Percentiles rank a stretch among this genome's conserved stretches.
phyloP scores from a whole-genome alignment of 2,888 invertebrate genomes.

The Nebria salina region DNA sequence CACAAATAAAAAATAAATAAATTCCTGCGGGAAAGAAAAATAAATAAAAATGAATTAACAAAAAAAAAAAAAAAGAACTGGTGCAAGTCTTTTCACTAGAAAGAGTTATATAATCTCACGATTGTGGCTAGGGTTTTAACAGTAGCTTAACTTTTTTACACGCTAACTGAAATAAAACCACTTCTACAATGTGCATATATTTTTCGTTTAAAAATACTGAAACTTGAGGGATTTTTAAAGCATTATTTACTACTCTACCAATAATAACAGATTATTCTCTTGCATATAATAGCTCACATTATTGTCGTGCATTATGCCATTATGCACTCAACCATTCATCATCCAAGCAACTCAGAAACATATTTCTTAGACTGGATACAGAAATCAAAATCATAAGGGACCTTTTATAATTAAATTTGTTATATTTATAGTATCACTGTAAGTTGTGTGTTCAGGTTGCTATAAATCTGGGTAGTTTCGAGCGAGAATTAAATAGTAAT shows the following conservation, averaged over 20 bases:
- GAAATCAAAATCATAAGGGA: too few species aligned
- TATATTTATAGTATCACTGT: background rate
- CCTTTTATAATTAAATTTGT: too few species aligned
- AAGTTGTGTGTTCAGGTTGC: background rate
- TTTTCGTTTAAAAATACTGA: too few species aligned
- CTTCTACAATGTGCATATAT: too few species aligned
- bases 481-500: slow-evolving; percentile 28
- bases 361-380: too few species aligned
- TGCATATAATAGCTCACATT: too few species aligned
- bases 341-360: too few species aligned
- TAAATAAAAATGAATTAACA: background rate
- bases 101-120: background rate
- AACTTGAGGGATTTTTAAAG: too few species aligned
- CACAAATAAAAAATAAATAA: background rate
- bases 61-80: background rate
- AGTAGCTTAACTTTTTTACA: background rate
- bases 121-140: background rate
- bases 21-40: background rate
- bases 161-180: background rate
- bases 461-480: background rate
- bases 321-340: too few species aligned
- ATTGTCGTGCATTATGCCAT: too few species aligned
- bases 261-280: too few species aligned
- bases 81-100: background rate
- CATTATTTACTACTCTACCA: too few species aligned